These are phyloP conservation scores for Scylla paramamosain DNA, from an alignment of 1,140 invertebrate species.

Conservation along the genomic window DNA sequence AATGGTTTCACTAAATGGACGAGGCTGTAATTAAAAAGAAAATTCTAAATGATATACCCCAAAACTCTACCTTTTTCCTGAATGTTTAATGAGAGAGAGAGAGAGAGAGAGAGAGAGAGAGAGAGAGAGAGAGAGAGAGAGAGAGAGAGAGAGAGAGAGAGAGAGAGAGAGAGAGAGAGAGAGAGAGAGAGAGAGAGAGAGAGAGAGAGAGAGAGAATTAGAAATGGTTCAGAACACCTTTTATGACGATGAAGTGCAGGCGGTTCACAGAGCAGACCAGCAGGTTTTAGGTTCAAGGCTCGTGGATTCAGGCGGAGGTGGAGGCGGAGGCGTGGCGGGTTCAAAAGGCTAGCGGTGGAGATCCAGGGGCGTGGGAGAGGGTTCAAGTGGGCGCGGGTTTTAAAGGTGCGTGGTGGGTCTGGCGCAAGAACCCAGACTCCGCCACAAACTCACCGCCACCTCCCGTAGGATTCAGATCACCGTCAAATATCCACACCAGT, in stretches of 20 bases:
- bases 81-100: conserved; percentile 9
- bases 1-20: not conserved
- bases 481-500: not conserved
- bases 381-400: conserved; percentile 10
- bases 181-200: conserved; percentile 1
- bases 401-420: conserved; percentile 10
- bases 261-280: not conserved
- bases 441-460: not conserved
- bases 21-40: conserved; percentile 4
- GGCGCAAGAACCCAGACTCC: not conserved
- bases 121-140: conserved; percentile 37
- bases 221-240: not conserved
- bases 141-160: conserved; percentile 32
- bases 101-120: not conserved
- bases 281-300: no score
- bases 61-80: not conserved
- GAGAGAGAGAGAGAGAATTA: not conserved
- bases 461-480: not conserved
- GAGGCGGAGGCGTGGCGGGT: not conserved
- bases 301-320: no score
- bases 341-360: not conserved
- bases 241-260: not conserved
- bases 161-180: not conserved
- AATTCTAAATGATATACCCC: not conserved
- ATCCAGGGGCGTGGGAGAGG: not conserved